phyloP scores from a whole-genome alignment of 2,888 invertebrate species.

The Megaustenia siamemsis region DNA sequence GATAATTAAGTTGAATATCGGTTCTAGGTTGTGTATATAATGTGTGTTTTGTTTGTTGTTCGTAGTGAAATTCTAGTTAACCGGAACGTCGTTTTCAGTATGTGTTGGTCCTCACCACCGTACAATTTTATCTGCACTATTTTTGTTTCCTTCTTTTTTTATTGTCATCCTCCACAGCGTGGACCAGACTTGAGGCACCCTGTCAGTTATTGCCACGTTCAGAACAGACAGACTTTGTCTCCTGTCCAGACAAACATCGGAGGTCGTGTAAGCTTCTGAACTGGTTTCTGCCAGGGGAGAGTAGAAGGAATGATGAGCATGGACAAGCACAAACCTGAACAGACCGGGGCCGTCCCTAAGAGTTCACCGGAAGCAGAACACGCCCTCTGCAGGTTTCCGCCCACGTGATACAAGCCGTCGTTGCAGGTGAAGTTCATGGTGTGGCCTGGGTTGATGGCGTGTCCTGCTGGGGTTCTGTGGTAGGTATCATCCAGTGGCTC shows the following conservation, averaged over 20 bases:
- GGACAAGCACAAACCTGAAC: neutral
- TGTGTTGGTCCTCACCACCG: too few species aligned
- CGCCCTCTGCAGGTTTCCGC: conserved; percentile 1
- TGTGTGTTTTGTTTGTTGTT: too few species aligned
- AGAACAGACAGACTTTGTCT: neutral
- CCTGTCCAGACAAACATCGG: neutral
- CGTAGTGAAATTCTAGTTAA: too few species aligned
- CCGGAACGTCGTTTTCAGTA: too few species aligned
- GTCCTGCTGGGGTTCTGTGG: neutral
- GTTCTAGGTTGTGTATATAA: too few species aligned
- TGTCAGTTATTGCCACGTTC: neutral
- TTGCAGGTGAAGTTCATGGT: neutral
- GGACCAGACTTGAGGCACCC: neutral
- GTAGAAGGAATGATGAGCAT: neutral
- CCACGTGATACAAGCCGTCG: neutral
- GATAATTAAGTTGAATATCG: too few species aligned
- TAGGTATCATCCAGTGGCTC: neutral
- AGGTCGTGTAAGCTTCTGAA: neutral
- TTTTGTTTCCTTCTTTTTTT: too few species aligned
- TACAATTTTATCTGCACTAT: too few species aligned
- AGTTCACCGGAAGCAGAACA: neutral
- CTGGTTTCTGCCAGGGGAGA: neutral
- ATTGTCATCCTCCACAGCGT: too few species aligned
- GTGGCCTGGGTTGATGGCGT: neutral
- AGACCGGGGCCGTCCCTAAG: neutral